Evolutionary conservation across 37 sponge, comb jelly and placozoan species (phyloP), one percentile per base, ranked within the genome.

Genomic region (Petrosia ficiformis): DNA sequence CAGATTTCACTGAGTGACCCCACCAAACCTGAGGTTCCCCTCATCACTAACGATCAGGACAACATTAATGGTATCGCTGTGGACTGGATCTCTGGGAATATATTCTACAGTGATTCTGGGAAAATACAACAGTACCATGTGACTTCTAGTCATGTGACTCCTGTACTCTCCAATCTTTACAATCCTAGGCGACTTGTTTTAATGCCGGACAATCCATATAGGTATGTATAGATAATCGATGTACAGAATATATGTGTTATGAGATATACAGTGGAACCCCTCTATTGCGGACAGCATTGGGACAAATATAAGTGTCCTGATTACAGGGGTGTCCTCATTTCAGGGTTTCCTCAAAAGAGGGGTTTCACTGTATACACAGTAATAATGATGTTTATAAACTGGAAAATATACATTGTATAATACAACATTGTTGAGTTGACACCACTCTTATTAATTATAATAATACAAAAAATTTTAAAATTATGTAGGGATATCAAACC

Each of bases 101-200:
- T 70, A n/a, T 42, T 41, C 44, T 70, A 30, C 71, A 70, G 43
- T 29, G 71, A 70, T 44, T 70, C 71, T 25, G 71, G 71, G 6
- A 5, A n/a, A 2, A 70, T 70, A n/a, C 29, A 14, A 26, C 24
- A 25, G 4, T 42, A 42, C 25, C 44, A 70, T 22, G 26, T 39
- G 25, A 42, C 24, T 24, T 39, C 71, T 42, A 2, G 42, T 3
- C 6, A 1, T 14, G 43, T 39, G 6, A 70, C 71, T 25, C 30
- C 71, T 25, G 44, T 70, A 26, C 71, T 37, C 25, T 22, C 21
- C 24, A 21, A 22, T 2, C 71, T 70, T 2, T 14, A 22, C 35
- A 24, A 70, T 25, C 71, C 71, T 1, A 24, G 71, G 44, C n/a
- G 29, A 39, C 1, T 70, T 42, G 63, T n/a, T 5, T 24, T 61